Evolutionary conservation across 2,797 vertebrate genomes (phyloP), one percentile per base, ranked within the genome.

Genomic region (Catharus ustulatus): DNA sequence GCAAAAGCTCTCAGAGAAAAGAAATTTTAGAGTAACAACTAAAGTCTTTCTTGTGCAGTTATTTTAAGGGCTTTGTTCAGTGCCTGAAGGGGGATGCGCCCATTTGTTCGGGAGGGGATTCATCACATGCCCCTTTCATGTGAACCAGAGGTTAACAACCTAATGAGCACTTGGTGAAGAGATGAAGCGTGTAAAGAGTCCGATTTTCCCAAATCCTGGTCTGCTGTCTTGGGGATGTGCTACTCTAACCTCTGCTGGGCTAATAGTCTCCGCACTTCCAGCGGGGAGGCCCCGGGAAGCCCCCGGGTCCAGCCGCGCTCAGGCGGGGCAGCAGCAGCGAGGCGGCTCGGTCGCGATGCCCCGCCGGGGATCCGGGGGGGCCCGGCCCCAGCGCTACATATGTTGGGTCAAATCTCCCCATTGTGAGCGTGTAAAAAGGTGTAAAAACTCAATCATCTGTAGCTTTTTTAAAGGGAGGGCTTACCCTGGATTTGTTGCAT

Each of bases 391-490:
- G 98, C 98, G 98, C 98, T 98, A 98, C 98, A 98, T 98, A 99
- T 98, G 98, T 98, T 98, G 98, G 98, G 98, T 98, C 98, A 98
- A 98, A 98, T 98, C 98, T 98, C 97, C 97, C 98, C 97, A 98
- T 98, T 98, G 98, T 98, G 98, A 96, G 89, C 95, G 97, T 97
- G 97, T 98, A 98, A 98, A 98, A 98, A 98, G 98, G 98, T 98
- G 98, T 98, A 98, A 98, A 98, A 98, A 98, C 98, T 97, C 98
- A 98, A 97, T 98, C 98, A 97, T 98, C 98, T 98, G 98, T 98
- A 97, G 97, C 97, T 97, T 96, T 96, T 96, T 96, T 95, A 84
- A 94, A 96, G 96, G 98, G 97, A 98, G 98, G 98, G 98, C 97
- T 95, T 97, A 96, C 97, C 97, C 87, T 95, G 88, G 97, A 96